A percentile compares a stretch with the other conserved stretches of the same genome.
Conservation (phyloP, 2,888 invertebrate genomes). For the Epinotia demarniana region DNA sequence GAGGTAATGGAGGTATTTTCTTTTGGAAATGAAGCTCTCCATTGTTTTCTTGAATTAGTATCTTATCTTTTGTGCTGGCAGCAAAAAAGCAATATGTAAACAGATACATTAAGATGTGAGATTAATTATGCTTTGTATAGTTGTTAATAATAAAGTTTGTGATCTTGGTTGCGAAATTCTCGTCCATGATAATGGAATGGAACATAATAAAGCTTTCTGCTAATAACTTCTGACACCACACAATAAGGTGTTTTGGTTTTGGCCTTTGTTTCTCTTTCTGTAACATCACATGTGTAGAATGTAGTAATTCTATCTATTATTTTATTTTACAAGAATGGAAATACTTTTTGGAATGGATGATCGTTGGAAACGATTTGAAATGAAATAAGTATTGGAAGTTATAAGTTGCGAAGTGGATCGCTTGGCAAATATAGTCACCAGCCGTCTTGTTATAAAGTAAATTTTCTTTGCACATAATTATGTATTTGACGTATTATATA, state of each 20-base stretch:
- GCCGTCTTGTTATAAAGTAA: no score
- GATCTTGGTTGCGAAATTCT: conserved; percentile 21
- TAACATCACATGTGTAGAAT: not conserved
- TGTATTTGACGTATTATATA: no score
- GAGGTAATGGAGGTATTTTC: not conserved
- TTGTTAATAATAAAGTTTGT: conserved; percentile 12
- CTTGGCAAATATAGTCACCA: no score
- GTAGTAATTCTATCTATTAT: no score
- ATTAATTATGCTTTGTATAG: conserved; percentile 30
- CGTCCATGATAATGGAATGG: not conserved
- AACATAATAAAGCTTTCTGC: not conserved
- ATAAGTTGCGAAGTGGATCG: no score
- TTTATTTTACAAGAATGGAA: no score
- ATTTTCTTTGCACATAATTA: no score
- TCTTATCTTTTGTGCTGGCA: conserved; percentile 30
- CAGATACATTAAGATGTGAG: conserved; percentile 37
- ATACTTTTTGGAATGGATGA: no score
- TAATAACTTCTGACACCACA: not conserved
- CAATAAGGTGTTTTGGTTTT: not conserved
- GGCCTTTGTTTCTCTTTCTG: not conserved
- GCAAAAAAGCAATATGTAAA: conserved; percentile 34
- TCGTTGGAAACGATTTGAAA: no score
- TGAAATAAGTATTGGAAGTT: no score
- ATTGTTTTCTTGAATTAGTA: conserved; percentile 29
- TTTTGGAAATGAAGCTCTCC: not conserved